phyloP scores from a whole-genome alignment of 2,888 invertebrate species.

The Druceiella hillmani region DNA sequence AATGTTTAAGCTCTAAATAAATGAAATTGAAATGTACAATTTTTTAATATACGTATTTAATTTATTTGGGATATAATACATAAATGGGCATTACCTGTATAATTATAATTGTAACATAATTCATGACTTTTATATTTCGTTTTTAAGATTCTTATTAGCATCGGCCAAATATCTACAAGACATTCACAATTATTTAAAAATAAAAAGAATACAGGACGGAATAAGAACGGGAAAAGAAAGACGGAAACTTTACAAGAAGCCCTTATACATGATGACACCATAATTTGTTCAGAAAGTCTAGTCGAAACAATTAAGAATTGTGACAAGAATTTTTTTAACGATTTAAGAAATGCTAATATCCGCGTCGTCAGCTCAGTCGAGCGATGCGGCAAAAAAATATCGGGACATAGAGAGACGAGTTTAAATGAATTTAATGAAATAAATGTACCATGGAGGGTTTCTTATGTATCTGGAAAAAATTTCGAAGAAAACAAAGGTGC shows the following conservation, averaged over 20 bases:
- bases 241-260: slow-evolving; percentile 31
- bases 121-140: slow-evolving; percentile 26
- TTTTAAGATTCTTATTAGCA: slow-evolving; percentile 50
- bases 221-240: slow-evolving; percentile 37
- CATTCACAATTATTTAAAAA: slow-evolving; percentile 44
- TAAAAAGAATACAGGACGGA: slow-evolving; percentile 37
- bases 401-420: too few species aligned
- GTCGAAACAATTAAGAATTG: slow-evolving; percentile 39
- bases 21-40: too few species aligned
- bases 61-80: too few species aligned
- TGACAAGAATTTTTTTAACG: slow-evolving; percentile 41
- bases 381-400: too few species aligned
- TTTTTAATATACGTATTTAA: too few species aligned
- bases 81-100: too few species aligned
- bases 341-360: slow-evolving; percentile 37
- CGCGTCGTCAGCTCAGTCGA: too few species aligned
- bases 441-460: slow-evolving; percentile 36
- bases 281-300: slow-evolving; percentile 39
- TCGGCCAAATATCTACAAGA: slow-evolving; percentile 45
- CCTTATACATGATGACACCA: slow-evolving; percentile 32
- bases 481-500: slow-evolving; percentile 44
- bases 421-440: too few species aligned
- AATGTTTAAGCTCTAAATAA: too few species aligned
- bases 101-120: slow-evolving; percentile 1
- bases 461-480: slow-evolving; percentile 36